These are phyloP conservation scores for Actinernus sp. DNA, from an alignment of 92 coral and sea anemone species.

Conservation along the genomic window DNA sequence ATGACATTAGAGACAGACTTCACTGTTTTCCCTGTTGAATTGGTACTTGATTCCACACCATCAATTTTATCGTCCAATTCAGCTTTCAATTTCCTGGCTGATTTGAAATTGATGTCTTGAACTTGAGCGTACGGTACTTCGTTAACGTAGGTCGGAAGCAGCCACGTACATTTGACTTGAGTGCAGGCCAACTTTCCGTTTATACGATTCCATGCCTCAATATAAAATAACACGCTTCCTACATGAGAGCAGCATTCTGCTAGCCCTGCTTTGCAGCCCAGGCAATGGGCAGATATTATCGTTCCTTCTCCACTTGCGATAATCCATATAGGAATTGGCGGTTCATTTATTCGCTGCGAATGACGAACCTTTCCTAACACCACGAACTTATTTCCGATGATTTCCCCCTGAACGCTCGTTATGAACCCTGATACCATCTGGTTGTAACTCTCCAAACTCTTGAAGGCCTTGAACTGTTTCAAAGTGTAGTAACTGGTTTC, in stretches of 20 bases:
- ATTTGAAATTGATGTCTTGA: slow-evolving; percentile 47
- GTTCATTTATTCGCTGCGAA: slow-evolving; percentile 58
- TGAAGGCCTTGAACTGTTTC: too few relatives aligned
- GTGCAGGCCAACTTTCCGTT: slow-evolving; percentile 36
- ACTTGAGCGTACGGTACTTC: slow-evolving; percentile 39
- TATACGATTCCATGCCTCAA: too few relatives aligned
- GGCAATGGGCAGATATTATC: slow-evolving; percentile 48
- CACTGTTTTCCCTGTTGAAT: neutral
- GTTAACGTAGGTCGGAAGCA: too few relatives aligned
- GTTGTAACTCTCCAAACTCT: too few relatives aligned
- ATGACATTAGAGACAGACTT: too few relatives aligned
- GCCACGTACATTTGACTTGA: too few relatives aligned
- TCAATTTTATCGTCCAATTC: slow-evolving; percentile 41
- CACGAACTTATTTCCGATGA: too few relatives aligned
- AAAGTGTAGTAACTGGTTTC: too few relatives aligned
- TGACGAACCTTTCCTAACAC: too few relatives aligned
- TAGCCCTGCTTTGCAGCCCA: slow-evolving; percentile 64
- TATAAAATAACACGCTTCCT: slow-evolving; percentile 53
- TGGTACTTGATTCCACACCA: neutral
- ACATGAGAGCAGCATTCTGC: slow-evolving; percentile 68
- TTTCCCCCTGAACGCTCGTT: too few relatives aligned
- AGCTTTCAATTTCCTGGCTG: slow-evolving; percentile 37
- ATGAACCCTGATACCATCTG: too few relatives aligned
- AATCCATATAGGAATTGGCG: slow-evolving; percentile 52
- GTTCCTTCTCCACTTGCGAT: slow-evolving; percentile 48